Conservation (phyloP, 1,140 invertebrate species). For the Papilio glaucus region DNA sequence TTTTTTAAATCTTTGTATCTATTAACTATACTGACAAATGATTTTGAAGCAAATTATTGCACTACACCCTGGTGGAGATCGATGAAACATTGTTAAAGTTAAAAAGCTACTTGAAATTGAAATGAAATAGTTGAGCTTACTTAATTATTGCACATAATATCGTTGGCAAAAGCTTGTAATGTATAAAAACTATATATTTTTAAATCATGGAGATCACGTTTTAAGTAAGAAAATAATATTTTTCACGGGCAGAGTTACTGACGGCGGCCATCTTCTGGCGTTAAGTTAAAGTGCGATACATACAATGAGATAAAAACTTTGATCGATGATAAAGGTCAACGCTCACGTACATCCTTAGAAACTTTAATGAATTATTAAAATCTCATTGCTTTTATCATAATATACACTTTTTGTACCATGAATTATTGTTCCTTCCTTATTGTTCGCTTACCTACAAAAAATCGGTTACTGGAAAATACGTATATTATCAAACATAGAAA, state of each 20-base stretch:
- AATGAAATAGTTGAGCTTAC: too few species aligned
- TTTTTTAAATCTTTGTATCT: too few species aligned
- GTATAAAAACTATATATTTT: not conserved
- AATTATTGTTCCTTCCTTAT: slow-evolving; percentile 13
- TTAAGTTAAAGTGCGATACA: not conserved
- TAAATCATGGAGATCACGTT: not conserved
- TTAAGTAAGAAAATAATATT: not conserved
- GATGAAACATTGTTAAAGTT: too few species aligned
- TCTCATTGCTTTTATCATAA: slow-evolving; percentile 6
- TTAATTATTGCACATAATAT: not conserved
- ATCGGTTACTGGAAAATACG: not conserved
- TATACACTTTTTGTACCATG: slow-evolving; percentile 8
- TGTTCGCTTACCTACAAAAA: not conserved
- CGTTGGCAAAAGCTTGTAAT: not conserved
- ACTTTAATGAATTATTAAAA: slow-evolving; percentile 29
- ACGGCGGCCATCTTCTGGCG: not conserved
- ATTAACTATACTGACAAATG: too few species aligned
- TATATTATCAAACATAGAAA: not conserved
- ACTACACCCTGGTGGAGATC: too few species aligned
- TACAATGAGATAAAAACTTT: slow-evolving; percentile 26
- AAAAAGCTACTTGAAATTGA: too few species aligned
- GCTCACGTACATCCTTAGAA: not conserved
- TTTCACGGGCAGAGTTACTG: not conserved
- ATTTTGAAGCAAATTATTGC: too few species aligned
- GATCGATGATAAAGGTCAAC: slow-evolving; percentile 23